These are phyloP conservation scores for Artibeus lituratus DNA, from an alignment of 2,797 vertebrate genomes.

Conservation along the genomic window DNA sequence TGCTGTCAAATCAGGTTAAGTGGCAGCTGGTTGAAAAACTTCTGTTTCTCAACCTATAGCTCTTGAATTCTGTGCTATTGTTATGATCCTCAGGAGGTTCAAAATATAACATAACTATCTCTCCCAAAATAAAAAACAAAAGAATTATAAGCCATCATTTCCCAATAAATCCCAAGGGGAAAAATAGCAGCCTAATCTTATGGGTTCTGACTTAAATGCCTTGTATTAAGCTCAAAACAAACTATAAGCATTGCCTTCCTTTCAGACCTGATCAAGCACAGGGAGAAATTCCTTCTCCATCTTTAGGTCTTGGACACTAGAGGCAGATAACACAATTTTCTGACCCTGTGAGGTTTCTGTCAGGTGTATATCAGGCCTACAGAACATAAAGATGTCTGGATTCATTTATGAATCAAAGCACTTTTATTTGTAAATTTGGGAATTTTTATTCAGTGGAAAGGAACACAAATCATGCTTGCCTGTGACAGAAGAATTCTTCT, in stretches of 20 bases:
- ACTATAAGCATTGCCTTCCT: not conserved
- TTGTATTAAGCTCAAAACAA: not conserved
- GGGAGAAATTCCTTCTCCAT: not conserved
- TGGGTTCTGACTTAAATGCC: not conserved
- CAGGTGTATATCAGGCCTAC: not conserved
- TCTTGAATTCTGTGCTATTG: not conserved
- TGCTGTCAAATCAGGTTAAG: not conserved
- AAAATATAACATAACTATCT: not conserved
- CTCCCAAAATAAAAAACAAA: conserved; percentile 7
- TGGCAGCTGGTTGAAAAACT: not conserved
- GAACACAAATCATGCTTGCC: not conserved
- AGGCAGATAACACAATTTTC: not conserved
- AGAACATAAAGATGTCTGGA: not conserved
- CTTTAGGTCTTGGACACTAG: not conserved
- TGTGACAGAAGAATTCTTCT: not conserved
- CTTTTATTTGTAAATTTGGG: not conserved
- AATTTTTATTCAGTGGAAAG: not conserved
- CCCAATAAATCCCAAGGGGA: not conserved
- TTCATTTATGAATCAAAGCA: not conserved
- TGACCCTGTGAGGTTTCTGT: not conserved
- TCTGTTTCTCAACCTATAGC: not conserved
- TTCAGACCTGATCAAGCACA: not conserved
- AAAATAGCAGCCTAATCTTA: not conserved
- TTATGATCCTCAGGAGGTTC: not conserved
- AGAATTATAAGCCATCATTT: not conserved